A percentile compares a stretch with the other conserved stretches of the same genome.
Evolutionary conservation across 2,888 invertebrate genomes (phyloP).

Genomic region (Drosophila paramelanica): DNA sequence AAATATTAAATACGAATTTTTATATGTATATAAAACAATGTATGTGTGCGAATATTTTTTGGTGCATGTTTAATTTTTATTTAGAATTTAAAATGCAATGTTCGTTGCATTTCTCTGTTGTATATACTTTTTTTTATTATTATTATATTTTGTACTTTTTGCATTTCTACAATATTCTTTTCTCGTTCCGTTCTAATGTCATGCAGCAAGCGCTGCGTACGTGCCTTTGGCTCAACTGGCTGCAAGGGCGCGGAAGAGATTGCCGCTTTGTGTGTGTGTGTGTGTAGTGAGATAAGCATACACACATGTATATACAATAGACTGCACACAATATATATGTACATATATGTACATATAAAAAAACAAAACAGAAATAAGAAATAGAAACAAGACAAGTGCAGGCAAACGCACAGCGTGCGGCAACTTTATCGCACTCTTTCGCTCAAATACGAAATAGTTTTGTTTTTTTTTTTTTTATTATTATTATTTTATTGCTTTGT

Average conservation of each 20-base stretch:
- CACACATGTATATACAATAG: not conserved
- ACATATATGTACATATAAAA: not conserved
- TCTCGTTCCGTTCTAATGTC: constrained; percentile 25
- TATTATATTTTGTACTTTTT: not conserved
- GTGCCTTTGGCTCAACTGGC: constrained; percentile 39
- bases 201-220: constrained; percentile 43
- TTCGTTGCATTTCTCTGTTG: not conserved
- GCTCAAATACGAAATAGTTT: too few species aligned
- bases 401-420: constrained; percentile 26
- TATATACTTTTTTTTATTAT: not conserved
- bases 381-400: constrained; percentile 28
- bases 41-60: too few species aligned
- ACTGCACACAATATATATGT: not conserved
- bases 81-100: constrained; percentile 10
- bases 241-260: constrained; percentile 8
- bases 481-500: constrained; percentile 1
- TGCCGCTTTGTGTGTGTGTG: not conserved
- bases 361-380: not conserved
- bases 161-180: not conserved
- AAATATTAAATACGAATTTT: too few species aligned
- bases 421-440: not conserved
- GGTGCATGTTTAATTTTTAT: not conserved
- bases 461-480: too few species aligned
- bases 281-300: not conserved
- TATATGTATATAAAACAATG: too few species aligned